Conservation (phyloP, 2,888 invertebrate genomes). For the Rotaria sp. region DNA sequence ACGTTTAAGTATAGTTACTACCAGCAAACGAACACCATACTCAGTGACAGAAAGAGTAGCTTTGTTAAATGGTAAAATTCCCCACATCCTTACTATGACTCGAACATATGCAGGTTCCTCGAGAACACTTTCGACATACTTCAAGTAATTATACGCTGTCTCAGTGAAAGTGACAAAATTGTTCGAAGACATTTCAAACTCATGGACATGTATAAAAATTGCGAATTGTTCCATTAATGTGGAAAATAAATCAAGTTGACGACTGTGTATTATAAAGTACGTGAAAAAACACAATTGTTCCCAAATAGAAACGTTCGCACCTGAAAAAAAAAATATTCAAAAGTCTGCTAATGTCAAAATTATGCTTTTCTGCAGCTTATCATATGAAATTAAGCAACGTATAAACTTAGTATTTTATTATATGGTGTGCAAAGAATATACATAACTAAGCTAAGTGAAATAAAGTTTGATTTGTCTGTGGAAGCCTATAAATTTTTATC, state of each 20-base stretch:
- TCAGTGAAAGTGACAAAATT: background rate
- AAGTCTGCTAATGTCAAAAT: too few species aligned
- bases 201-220: background rate
- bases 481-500: too few species aligned
- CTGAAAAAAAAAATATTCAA: background rate
- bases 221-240: background rate
- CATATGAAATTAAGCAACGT: too few species aligned
- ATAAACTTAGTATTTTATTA: too few species aligned
- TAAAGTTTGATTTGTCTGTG: too few species aligned
- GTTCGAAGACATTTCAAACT: background rate
- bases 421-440: too few species aligned
- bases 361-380: too few species aligned
- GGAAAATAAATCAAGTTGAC: background rate
- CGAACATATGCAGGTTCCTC: background rate
- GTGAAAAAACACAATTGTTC: constrained; percentile 2
- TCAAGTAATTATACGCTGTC: background rate
- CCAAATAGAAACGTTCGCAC: background rate
- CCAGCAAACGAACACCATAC: background rate
- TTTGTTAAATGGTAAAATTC: background rate
- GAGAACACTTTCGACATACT: background rate
- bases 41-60: background rate
- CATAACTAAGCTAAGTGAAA: too few species aligned
- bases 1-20: background rate
- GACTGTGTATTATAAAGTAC: background rate
- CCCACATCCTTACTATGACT: background rate